phyloP scores from a whole-genome alignment of 2,113 vertebrate genomes.

The Mobula birostris region DNA sequence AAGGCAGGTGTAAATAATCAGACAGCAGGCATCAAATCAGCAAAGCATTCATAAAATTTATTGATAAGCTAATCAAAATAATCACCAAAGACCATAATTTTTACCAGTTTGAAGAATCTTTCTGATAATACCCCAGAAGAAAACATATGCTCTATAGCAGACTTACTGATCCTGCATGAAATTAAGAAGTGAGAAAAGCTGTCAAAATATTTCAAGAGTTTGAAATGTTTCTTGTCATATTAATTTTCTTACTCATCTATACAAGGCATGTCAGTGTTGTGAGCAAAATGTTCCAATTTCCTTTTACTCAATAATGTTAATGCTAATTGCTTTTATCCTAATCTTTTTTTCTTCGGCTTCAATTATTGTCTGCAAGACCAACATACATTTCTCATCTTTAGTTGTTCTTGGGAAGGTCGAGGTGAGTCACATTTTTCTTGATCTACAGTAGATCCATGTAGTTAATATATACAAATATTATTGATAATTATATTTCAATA shows the following conservation, averaged over 20 bases:
- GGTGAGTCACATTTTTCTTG: background rate
- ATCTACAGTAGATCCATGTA: background rate
- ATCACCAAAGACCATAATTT: background rate
- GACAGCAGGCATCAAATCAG: background rate
- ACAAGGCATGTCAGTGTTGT: background rate
- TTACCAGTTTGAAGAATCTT: background rate
- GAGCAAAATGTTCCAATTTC: background rate
- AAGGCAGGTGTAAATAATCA: background rate
- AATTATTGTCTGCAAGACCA: background rate
- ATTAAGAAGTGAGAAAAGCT: background rate
- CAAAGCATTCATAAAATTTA: background rate
- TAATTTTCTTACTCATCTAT: background rate
- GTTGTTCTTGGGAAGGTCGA: background rate
- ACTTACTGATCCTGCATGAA: background rate
- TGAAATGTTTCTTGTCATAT: background rate
- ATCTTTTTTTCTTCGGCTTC: background rate
- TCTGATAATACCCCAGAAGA: background rate
- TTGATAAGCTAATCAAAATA: constrained; percentile 10
- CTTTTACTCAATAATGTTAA: background rate
- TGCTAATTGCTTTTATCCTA: background rate
- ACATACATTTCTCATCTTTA: background rate
- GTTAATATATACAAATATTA: background rate
- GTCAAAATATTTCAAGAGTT: constrained; percentile 14
- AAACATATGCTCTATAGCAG: background rate
- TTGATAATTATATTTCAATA: too few species aligned